phyloP scores from a whole-genome alignment of 2,888 invertebrate genomes.

The Hemithea aestivaria region DNA sequence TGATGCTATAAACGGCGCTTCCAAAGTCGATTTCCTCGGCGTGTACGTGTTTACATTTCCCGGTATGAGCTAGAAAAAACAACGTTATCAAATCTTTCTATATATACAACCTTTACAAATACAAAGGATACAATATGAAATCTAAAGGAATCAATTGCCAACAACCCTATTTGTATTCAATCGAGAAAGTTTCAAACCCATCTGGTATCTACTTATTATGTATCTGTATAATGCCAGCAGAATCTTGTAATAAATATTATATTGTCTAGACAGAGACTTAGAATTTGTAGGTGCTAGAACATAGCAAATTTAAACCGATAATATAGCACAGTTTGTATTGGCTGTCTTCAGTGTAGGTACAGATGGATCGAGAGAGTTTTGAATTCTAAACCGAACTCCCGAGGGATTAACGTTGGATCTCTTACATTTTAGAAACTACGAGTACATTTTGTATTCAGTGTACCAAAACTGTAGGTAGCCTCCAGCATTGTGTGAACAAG shows the following conservation, averaged over 20 bases:
- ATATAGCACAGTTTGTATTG: not conserved
- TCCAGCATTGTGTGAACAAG: slow-evolving; percentile 1
- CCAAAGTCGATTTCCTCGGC: slow-evolving; percentile 83
- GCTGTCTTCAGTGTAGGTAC: slow-evolving; percentile 1
- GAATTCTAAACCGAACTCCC: slow-evolving; percentile 7
- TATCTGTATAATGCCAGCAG: too few species aligned
- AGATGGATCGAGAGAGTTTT: slow-evolving; percentile 5
- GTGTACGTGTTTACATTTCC: slow-evolving; percentile 89
- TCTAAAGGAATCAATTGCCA: too few species aligned
- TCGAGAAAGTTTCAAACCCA: not conserved
- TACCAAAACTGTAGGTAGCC: slow-evolving; percentile 1
- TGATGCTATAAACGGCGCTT: slow-evolving; percentile 91
- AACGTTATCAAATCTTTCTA: not conserved
- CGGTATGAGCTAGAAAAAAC: slow-evolving; percentile 81
- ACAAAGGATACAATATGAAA: not conserved
- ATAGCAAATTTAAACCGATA: too few species aligned
- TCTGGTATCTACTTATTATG: not conserved
- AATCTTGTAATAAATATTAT: slow-evolving; percentile 5
- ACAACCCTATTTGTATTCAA: not conserved
- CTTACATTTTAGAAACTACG: slow-evolving; percentile 4
- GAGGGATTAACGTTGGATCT: not conserved
- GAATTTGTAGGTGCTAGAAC: slow-evolving; percentile 2
- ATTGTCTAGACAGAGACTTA: slow-evolving; percentile 7
- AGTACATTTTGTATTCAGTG: slow-evolving; percentile 5
- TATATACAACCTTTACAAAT: not conserved